Percentiles rank a stretch among this genome's conserved stretches.
phyloP scores from a whole-genome alignment of 2,113 vertebrate genomes.

The Sylvilagus bachmani region DNA sequence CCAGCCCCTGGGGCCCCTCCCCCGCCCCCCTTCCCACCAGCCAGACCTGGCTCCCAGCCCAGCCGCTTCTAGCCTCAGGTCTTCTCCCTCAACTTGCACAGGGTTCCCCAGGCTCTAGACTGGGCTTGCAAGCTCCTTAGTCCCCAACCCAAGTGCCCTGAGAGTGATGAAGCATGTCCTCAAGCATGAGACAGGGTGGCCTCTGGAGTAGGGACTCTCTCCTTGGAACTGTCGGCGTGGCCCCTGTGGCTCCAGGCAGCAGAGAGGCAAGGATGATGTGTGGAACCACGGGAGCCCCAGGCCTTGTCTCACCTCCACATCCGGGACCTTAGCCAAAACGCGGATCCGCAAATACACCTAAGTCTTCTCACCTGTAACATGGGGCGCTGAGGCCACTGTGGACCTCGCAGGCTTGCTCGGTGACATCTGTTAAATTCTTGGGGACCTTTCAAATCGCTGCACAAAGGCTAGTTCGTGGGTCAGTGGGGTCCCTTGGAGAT shows the following conservation, averaged over 20 bases:
- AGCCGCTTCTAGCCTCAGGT: background rate
- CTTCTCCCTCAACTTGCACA: background rate
- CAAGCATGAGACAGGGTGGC: background rate
- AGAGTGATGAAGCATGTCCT: background rate
- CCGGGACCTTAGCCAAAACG: background rate
- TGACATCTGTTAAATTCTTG: background rate
- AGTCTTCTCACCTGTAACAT: background rate
- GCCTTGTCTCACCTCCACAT: background rate
- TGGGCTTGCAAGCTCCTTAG: background rate
- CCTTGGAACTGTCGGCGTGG: background rate
- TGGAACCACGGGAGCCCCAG: background rate
- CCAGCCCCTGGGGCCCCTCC: background rate
- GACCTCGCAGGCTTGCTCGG: background rate
- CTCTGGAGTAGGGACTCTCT: background rate
- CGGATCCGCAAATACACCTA: background rate
- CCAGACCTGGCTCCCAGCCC: background rate
- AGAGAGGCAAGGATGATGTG: background rate
- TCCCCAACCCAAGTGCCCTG: background rate
- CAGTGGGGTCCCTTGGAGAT: background rate
- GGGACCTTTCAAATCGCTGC: background rate
- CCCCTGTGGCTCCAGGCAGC: background rate
- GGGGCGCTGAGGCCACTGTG: no score
- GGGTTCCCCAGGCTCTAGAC: background rate
- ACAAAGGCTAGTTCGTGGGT: background rate
- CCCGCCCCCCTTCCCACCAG: background rate